phyloP scores from a whole-genome alignment of 2,113 vertebrate genomes.

The Microtus oregoni region DNA sequence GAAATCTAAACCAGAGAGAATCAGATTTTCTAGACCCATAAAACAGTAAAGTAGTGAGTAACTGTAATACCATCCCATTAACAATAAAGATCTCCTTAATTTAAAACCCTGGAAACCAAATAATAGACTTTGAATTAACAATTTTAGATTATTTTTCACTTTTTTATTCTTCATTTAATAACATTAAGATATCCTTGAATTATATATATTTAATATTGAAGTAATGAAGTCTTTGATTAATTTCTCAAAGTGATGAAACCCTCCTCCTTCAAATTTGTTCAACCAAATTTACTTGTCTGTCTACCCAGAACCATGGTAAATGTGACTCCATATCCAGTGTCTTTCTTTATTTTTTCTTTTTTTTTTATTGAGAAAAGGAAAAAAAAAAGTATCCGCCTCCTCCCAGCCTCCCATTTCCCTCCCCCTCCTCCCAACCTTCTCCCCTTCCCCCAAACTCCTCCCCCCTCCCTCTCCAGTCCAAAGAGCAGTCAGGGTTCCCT shows the following conservation, averaged over 20 bases:
- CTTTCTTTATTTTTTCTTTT: too few relatives aligned
- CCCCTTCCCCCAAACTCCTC: too few relatives aligned
- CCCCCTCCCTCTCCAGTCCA: too few relatives aligned
- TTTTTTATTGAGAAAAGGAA: too few relatives aligned
- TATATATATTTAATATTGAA: neutral
- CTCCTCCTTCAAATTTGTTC: neutral
- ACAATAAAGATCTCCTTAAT: neutral
- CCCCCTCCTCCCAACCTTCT: too few relatives aligned
- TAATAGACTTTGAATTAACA: neutral
- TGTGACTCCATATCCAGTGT: neutral
- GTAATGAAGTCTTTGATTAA: neutral
- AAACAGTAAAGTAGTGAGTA: neutral
- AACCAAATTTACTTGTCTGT: neutral
- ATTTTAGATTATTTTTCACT: neutral
- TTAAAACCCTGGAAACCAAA: neutral
- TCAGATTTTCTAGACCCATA: neutral
- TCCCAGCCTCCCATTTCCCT: too few relatives aligned
- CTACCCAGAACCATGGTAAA: neutral
- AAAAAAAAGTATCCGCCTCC: too few relatives aligned
- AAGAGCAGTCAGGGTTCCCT: too few relatives aligned
- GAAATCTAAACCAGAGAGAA: conserved; percentile 41
- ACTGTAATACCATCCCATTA: conserved; percentile 23
- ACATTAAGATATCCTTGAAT: conserved; percentile 7
- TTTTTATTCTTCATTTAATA: neutral
- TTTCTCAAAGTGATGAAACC: neutral